Evolutionary conservation across 1,140 invertebrate species (phyloP).

Genomic region (Tetramorium parvispinum): DNA sequence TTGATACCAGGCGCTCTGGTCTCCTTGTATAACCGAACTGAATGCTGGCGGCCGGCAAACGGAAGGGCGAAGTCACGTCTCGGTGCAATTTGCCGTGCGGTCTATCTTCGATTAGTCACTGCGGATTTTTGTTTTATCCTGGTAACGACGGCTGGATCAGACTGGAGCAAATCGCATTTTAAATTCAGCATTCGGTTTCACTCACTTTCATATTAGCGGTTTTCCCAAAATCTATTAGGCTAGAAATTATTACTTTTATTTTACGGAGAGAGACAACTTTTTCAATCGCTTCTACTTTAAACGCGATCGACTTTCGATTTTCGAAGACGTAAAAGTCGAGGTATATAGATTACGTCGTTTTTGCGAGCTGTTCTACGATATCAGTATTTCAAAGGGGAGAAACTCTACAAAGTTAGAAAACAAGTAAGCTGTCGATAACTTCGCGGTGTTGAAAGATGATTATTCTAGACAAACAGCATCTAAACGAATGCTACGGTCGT

Average conservation of each 20-base stretch:
- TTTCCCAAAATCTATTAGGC: not conserved
- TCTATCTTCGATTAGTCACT: conserved; percentile 36
- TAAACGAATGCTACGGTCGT: not conserved
- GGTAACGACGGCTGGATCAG: not conserved
- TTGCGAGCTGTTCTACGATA: not conserved
- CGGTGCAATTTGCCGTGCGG: conserved; percentile 38
- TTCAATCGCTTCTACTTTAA: not conserved
- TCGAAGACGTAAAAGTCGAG: not conserved
- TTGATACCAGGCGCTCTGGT: conserved; percentile 56
- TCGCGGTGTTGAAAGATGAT: conserved; percentile 1
- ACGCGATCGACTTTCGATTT: conserved; percentile 31
- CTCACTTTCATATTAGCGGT: not conserved
- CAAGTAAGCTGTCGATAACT: not conserved
- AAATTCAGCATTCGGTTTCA: conserved; percentile 19
- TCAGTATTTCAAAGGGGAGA: not conserved
- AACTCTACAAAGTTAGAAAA: not conserved
- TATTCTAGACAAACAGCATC: not conserved
- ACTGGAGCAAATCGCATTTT: not conserved
- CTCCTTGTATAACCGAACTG: conserved; percentile 47
- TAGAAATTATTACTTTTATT: not conserved
- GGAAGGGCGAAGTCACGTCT: conserved; percentile 6
- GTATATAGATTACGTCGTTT: not conserved
- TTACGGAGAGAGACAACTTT: not conserved
- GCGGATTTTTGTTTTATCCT: conserved; percentile 16
- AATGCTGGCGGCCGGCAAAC: conserved; percentile 14